Evolutionary conservation across 2,888 invertebrate species (phyloP), one percentile per base, ranked within the genome.

Genomic region (Drosophila paracracens): DNA sequence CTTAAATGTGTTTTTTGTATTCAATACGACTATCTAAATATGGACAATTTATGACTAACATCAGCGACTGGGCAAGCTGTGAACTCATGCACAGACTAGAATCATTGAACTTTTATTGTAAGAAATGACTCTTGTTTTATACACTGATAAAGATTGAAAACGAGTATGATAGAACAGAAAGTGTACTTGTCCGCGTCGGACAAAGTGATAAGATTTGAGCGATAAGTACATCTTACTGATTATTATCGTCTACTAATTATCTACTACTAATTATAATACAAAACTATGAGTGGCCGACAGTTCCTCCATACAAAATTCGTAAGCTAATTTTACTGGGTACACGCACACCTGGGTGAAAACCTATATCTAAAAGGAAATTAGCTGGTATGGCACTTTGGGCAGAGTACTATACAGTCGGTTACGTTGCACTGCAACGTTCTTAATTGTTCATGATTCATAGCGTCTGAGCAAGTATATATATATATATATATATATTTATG

Each of bases 31-130:
- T 74, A 75, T 54, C 67, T 78, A n/a, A 43, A 75, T 72, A 75
- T 64, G 70, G 71, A 57, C 40, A 54, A n/a, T 10, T 36, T 38
- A 74, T 84, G 84, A 84, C 88, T 89, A 84, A 83, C 71, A 53
- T 33, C 46, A 63, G 27, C 21, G 74, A 48, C 65, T 58, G 66
- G 68, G 54, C 58, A 40, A 70, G 63, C 63, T 82, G 73, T 76
- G 72, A 70, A 75, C 61, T 88, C 73, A 75, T 79, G 65, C 62
- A 48, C 36, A 68, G 40, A 56, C 67, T 68, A 84, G 70, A 85
- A 88, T 88, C 88, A 82, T 79, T 88, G 88, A 89, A 85, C 86
- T 79, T 77, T 70, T 67, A 70, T 75, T 76, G 59, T 62, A 58
- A 48, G 60, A 54, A 71, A 58, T 43, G 61, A 74, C 56, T 64